phyloP scores from a whole-genome alignment of 2,797 vertebrate genomes.

The Melanotaenia boesemani region DNA sequence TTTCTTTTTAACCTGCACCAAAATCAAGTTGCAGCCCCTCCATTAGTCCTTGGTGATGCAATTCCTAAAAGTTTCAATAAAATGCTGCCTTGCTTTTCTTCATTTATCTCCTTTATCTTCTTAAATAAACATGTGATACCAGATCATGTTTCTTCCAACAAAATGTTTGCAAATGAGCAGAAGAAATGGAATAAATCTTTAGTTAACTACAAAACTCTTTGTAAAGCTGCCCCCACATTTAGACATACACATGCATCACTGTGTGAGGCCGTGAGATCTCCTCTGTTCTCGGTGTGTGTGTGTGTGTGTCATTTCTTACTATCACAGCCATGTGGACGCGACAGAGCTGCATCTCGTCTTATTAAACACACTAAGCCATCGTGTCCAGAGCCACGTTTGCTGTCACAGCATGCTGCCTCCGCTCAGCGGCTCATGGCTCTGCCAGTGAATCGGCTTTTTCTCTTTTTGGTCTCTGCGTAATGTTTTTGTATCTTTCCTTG shows the following conservation, averaged over 20 bases:
- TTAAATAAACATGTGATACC: neutral
- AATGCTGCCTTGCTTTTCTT: neutral
- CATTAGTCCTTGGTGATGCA: neutral
- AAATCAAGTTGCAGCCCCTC: neutral
- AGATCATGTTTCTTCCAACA: neutral
- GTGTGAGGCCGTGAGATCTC: slow-evolving; percentile 13
- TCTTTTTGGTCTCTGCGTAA: neutral
- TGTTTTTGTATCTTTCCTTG: slow-evolving; percentile 44
- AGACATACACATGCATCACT: neutral
- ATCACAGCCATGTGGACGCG: slow-evolving; percentile 33
- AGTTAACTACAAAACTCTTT: neutral
- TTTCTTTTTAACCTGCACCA: neutral
- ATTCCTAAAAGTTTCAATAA: neutral
- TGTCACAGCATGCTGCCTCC: slow-evolving; percentile 26
- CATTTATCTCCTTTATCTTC: neutral
- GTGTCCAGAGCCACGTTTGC: slow-evolving; percentile 32
- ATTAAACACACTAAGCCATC: slow-evolving; percentile 36
- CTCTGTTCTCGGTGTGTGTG: neutral
- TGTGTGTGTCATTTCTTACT: slow-evolving; percentile 20
- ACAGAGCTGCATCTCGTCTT: slow-evolving; percentile 38
- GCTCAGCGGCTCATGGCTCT: slow-evolving; percentile 27
- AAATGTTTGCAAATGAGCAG: neutral
- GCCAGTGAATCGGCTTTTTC: slow-evolving; percentile 30
- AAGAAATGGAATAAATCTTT: neutral
- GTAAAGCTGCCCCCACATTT: neutral